These are phyloP conservation scores for Sylvilagus bachmani DNA, from an alignment of 2,113 vertebrate genomes.

Conservation along the genomic window DNA sequence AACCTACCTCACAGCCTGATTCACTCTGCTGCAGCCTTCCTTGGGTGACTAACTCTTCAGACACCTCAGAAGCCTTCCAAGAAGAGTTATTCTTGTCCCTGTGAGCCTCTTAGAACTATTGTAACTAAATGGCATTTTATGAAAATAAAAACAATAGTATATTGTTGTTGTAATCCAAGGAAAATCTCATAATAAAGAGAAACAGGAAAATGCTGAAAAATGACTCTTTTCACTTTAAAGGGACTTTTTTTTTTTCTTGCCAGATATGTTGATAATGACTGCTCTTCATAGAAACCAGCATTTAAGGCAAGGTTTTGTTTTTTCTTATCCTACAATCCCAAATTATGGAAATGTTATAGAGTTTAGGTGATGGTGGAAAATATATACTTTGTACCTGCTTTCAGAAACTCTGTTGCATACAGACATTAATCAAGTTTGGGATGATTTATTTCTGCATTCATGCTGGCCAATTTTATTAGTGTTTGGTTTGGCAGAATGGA, in stretches of 20 bases:
- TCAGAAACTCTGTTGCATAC: conserved; percentile 62
- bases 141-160: background rate
- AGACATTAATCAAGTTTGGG: conserved; percentile 77
- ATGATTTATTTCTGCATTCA: conserved; percentile 76
- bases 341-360: conserved; percentile 49
- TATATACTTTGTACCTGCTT: conserved; percentile 62
- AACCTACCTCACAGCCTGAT: background rate
- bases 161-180: background rate
- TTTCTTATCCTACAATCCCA: conserved; percentile 24
- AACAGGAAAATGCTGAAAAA: conserved; percentile 32
- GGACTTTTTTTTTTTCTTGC: background rate
- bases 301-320: background rate
- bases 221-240: background rate
- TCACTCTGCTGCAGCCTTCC: background rate
- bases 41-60: background rate
- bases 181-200: conserved; percentile 29
- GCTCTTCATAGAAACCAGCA: conserved; percentile 30
- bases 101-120: background rate
- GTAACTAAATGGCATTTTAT: background rate
- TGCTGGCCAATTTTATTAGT: conserved; percentile 76
- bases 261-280: conserved; percentile 35
- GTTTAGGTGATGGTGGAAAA: conserved; percentile 50
- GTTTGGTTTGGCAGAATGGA: conserved; percentile 72
- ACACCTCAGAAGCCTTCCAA: background rate
- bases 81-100: background rate